phyloP scores from a whole-genome alignment of 2,888 invertebrate genomes.

The Trilocha varians region DNA sequence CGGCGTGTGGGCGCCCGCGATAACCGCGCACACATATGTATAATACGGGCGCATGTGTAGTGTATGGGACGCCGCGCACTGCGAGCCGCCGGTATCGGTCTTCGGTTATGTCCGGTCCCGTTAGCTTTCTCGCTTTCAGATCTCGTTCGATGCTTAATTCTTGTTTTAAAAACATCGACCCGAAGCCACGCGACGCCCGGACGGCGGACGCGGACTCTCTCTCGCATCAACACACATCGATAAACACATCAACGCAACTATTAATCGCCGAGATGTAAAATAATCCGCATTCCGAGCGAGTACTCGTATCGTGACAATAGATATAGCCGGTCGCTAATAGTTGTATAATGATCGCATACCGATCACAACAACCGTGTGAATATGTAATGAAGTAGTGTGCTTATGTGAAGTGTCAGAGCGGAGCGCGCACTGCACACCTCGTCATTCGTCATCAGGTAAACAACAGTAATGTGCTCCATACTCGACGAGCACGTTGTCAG shows the following conservation, averaged over 20 bases:
- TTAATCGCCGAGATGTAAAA: not conserved
- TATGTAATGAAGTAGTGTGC: too few relatives aligned
- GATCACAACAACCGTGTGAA: too few relatives aligned
- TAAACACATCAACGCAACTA: not conserved
- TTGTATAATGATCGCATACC: not conserved
- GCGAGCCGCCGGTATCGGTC: constrained; percentile 15
- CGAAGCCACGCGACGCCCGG: not conserved
- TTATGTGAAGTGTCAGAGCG: too few relatives aligned
- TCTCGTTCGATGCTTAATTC: constrained; percentile 38
- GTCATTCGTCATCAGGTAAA: too few relatives aligned
- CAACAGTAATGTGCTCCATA: too few relatives aligned
- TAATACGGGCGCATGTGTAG: constrained; percentile 6
- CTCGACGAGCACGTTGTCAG: too few relatives aligned
- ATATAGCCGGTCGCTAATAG: not conserved
- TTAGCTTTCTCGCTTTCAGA: constrained; percentile 46
- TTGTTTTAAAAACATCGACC: constrained; percentile 27
- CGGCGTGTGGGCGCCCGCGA: constrained; percentile 10
- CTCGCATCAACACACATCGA: not conserved
- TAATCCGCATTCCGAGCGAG: not conserved
- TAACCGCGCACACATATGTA: constrained; percentile 14
- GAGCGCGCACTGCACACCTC: too few relatives aligned
- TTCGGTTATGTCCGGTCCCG: constrained; percentile 34
- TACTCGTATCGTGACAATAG: not conserved
- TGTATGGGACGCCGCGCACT: constrained; percentile 6
- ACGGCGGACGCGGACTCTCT: not conserved